Percentiles rank a stretch among this genome's conserved stretches.
phyloP scores from a whole-genome alignment of 2,113 vertebrate genomes.

The Cryptoleucopteryx plumbea region DNA sequence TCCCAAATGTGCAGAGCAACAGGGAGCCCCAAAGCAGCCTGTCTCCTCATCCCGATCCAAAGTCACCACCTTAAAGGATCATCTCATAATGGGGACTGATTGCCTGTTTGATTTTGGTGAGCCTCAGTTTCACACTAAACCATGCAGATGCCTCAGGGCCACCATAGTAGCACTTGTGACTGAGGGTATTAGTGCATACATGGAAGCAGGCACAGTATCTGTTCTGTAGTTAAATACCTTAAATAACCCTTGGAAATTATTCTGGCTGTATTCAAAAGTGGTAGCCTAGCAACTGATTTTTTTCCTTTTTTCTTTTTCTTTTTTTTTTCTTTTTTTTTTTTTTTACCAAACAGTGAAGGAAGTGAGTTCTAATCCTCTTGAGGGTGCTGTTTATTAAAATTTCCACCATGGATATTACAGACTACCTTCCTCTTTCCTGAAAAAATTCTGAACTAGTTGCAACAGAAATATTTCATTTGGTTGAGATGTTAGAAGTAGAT shows the following conservation, averaged over 20 bases:
- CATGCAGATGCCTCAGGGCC: neutral
- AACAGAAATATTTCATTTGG: neutral
- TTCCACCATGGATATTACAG: conserved; percentile 30
- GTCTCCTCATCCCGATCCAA: neutral
- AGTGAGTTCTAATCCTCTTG: conserved; percentile 54
- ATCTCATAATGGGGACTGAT: neutral
- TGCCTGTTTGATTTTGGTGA: neutral
- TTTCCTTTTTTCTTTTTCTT: neutral
- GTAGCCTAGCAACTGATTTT: conserved; percentile 46
- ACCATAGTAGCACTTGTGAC: neutral
- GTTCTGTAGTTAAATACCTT: conserved; percentile 32
- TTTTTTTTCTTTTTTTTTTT: neutral
- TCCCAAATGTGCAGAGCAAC: neutral
- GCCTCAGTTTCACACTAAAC: neutral
- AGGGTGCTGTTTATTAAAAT: conserved; percentile 70
- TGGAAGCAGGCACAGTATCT: neutral
- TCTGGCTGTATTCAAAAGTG: conserved; percentile 23
- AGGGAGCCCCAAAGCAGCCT: neutral
- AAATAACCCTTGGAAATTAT: conserved; percentile 54
- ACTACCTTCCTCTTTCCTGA: neutral
- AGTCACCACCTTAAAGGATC: neutral
- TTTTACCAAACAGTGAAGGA: neutral
- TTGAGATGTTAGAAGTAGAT: neutral
- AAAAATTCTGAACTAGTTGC: neutral
- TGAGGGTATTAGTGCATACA: neutral